Evolutionary conservation across 2,888 invertebrate genomes (phyloP), one percentile per base, ranked within the genome.

Genomic region (Neuroscelio doddi): DNA sequence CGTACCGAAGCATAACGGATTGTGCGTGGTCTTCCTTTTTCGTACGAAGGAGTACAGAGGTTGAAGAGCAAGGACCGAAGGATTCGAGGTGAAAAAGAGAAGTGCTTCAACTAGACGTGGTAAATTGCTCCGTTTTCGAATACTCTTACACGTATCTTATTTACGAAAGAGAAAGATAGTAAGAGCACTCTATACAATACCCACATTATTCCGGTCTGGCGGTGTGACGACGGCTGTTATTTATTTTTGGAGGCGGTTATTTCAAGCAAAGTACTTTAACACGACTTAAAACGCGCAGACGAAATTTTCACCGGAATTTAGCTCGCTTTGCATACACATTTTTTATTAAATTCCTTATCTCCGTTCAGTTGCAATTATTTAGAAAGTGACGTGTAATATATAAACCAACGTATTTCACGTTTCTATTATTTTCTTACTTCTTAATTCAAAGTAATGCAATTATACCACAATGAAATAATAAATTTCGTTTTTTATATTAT

Each of bases 211-310:
- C 75, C 69, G 71, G 64, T 69, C 70, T 70, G 73, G 64, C 75
- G 71, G 72, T 71, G 73, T 77, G 79, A 80, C 79, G 81, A 63
- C 70, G 69, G 67, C 56, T 71, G 70, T 73, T 74, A 74, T 59
- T 77, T 80, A 81, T 81, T 80, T 80, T 80, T 61, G 75, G 79
- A 71, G 49, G 52, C 38, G 53, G 78, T 72, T 81, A 81, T 80
- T 81, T 80, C 71, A 71, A 51, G 69, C 64, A 39, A 51, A 42
- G 55, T 29, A 53, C 59, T 52, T 51, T 36, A 32, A 47, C 39
- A 45, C 52, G 47, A 52, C 61, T 66, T 59, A 62, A 68, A 72
- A 67, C 70, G 62, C 64, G 64, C 71, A 68, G 68, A 52, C 63
- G 65, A 73, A 69, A 32, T 50, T 5, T 36, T 36, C 14, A 14